These are phyloP conservation scores for Heliconius himera DNA, from an alignment of 1,140 invertebrate genomes.

Conservation along the genomic window DNA sequence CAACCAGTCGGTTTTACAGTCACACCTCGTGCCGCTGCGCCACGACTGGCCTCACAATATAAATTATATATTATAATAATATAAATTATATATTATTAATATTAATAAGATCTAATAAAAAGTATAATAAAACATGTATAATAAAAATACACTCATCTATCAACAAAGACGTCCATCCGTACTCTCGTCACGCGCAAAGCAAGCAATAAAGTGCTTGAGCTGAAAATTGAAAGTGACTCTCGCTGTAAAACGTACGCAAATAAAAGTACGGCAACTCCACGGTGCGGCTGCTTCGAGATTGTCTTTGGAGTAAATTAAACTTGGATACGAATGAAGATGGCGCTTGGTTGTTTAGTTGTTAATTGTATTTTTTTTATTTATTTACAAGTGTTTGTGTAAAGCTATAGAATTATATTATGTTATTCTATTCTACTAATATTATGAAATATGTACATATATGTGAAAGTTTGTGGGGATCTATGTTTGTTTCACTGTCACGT, in stretches of 20 bases:
- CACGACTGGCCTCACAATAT: no score
- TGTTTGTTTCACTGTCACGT: no score
- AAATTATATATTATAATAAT: no score
- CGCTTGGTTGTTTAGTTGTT: background rate
- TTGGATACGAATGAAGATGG: background rate
- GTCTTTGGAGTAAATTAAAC: slow-evolving; percentile 2
- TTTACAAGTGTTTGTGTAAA: background rate
- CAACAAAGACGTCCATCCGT: slow-evolving; percentile 32
- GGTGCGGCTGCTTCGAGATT: background rate
- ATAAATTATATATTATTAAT: background rate
- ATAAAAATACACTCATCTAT: background rate
- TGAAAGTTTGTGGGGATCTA: no score
- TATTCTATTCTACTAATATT: no score
- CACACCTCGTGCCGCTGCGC: no score
- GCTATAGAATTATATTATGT: no score
- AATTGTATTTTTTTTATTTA: background rate
- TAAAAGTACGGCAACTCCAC: slow-evolving; percentile 9
- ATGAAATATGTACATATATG: no score
- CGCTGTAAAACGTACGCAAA: slow-evolving; percentile 36
- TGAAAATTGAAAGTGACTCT: slow-evolving; percentile 74
- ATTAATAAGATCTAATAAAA: background rate
- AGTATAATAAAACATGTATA: background rate
- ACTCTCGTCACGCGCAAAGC: slow-evolving; percentile 62
- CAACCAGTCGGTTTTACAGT: no score
- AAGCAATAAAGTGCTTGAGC: slow-evolving; percentile 66